Conservation (phyloP, 2,888 invertebrate species). For the Nephrotoma guestfalica region DNA sequence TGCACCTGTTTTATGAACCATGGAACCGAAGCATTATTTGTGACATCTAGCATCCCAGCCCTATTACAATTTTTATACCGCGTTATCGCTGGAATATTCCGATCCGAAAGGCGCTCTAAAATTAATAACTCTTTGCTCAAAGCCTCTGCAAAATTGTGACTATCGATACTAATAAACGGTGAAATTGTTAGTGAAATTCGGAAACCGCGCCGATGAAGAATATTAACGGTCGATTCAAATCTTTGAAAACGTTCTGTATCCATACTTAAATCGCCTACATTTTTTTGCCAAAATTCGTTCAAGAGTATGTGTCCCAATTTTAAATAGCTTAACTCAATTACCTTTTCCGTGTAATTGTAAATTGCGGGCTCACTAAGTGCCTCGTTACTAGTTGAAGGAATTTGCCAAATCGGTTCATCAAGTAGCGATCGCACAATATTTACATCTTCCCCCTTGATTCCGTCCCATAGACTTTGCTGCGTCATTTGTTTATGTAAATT, state of each 20-base stretch:
- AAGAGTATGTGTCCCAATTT: slow-evolving; percentile 65
- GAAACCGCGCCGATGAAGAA: slow-evolving; percentile 70
- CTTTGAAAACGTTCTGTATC: slow-evolving; percentile 64
- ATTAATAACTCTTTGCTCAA: slow-evolving; percentile 60
- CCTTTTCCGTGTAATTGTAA: slow-evolving; percentile 69
- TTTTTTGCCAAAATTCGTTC: slow-evolving; percentile 71
- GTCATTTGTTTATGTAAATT: slow-evolving; percentile 62
- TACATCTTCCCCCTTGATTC: slow-evolving; percentile 60
- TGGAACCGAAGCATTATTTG: slow-evolving; percentile 62
- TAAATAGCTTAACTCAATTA: slow-evolving; percentile 61
- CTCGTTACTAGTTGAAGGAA: slow-evolving; percentile 51
- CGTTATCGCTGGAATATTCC: slow-evolving; percentile 67
- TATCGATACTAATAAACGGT: slow-evolving; percentile 79
- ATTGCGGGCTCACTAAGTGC: slow-evolving; percentile 55
- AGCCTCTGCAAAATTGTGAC: slow-evolving; percentile 65
- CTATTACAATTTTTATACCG: slow-evolving; percentile 67
- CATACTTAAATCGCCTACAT: slow-evolving; percentile 74
- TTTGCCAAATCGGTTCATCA: slow-evolving; percentile 78
- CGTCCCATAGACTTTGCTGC: slow-evolving; percentile 72
- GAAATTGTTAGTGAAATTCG: slow-evolving; percentile 76
- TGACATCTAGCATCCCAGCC: slow-evolving; percentile 75
- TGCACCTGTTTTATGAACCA: slow-evolving; percentile 68
- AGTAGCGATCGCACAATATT: slow-evolving; percentile 58
- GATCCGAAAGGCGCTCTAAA: slow-evolving; percentile 63
- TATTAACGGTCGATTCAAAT: slow-evolving; percentile 61